Evolutionary conservation across 2,113 vertebrate species (phyloP), one percentile per base, ranked within the genome.

Genomic region (Periophthalmodon schlosseri): DNA sequence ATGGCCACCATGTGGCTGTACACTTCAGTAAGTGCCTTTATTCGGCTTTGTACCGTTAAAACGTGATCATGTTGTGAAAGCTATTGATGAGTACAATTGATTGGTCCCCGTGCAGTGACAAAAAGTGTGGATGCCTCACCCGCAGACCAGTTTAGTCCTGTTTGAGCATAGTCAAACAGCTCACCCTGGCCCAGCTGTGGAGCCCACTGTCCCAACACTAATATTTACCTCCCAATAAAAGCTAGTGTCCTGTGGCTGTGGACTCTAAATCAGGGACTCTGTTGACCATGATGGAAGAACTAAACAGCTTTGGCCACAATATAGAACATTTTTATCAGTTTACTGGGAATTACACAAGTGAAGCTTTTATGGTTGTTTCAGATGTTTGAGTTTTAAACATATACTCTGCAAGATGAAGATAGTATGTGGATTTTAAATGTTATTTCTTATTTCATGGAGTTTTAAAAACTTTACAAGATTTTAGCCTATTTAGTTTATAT

Each of bases 161-260:
- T 73, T 70, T 70, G 0, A 39, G 33, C 74, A 18, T 68, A 70
- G 69, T 71, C 57, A 34, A 21, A 0, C 66, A 0, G 56, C 80
- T 23, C n/a, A 56, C 24, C 60, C 21, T 1, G 28, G 68, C 52
- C 54, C 72, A 73, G 81, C 83, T 75, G 81, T 76, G 80, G 76
- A 68, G 74, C 74, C 63, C 34, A 2, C 69, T 21, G 69, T 70
- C 24, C 70, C 82, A 79, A 75, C 82, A 69, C 77, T 84, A 84
- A 88, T 88, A 88, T 90, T 91, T 85, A 90, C 83, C 58, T 78
- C 76, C 50, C 80, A 84, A 88, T 88, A 90, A 90, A 88, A 90
- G 81, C 83, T 68, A 61, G 60, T 73, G 79, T 79, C 77, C 58
- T 80, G 84, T 20, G 14, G 33, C 72, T 58, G 24, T 70, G 57